These are phyloP conservation scores for Glossophaga mutica DNA, from an alignment of 2,797 vertebrate species.

Conservation along the genomic window DNA sequence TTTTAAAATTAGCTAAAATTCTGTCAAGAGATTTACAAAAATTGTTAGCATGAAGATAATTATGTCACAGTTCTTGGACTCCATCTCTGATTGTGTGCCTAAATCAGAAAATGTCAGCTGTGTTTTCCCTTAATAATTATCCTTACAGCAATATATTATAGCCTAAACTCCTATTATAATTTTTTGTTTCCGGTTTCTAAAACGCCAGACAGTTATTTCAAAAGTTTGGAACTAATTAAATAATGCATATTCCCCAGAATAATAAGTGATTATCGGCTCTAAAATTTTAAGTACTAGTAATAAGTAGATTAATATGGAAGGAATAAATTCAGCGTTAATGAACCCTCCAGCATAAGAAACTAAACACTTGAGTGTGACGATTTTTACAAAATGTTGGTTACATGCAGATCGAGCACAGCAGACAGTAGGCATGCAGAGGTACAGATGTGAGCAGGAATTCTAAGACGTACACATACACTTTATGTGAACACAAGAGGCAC, in stretches of 20 bases:
- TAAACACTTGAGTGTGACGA: not conserved
- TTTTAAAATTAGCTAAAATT: slow-evolving; percentile 90
- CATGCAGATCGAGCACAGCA: not conserved
- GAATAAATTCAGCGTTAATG: slow-evolving; percentile 12
- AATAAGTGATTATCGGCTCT: slow-evolving; percentile 68
- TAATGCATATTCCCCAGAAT: slow-evolving; percentile 73
- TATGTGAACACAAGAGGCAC: not conserved
- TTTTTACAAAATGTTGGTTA: slow-evolving; percentile 46
- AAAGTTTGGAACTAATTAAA: slow-evolving; percentile 82
- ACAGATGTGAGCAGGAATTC: not conserved
- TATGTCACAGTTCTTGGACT: slow-evolving; percentile 88
- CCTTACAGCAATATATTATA: slow-evolving; percentile 82
- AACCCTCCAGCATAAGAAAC: not conserved
- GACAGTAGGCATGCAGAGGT: not conserved
- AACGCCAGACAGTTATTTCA: slow-evolving; percentile 79
- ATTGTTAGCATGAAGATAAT: slow-evolving; percentile 88
- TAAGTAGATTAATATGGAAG: slow-evolving; percentile 66
- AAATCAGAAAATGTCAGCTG: slow-evolving; percentile 88
- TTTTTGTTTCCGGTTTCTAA: slow-evolving; percentile 81
- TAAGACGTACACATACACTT: not conserved
- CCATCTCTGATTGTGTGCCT: slow-evolving; percentile 86
- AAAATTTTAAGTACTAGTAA: slow-evolving; percentile 63
- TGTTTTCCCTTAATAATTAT: slow-evolving; percentile 88
- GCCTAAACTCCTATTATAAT: slow-evolving; percentile 81
- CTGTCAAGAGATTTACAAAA: slow-evolving; percentile 88